phyloP scores from a whole-genome alignment of 2,113 vertebrate genomes.

The Zapus hudsonius region DNA sequence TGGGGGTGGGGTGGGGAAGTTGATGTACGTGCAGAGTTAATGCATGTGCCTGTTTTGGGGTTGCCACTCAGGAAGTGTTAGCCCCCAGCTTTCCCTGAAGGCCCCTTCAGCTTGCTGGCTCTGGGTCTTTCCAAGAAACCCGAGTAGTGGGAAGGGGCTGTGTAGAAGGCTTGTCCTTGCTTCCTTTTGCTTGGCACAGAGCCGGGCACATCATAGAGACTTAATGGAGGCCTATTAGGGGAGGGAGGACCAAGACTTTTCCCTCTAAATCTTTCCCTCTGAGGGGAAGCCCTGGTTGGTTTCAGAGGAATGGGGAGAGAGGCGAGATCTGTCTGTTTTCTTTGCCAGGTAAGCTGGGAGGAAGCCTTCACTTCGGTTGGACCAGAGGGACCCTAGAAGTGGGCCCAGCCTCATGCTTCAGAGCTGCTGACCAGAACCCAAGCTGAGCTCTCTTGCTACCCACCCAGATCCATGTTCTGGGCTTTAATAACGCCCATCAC shows the following conservation, averaged over 20 bases:
- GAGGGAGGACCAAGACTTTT: neutral
- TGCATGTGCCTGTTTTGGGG: no score
- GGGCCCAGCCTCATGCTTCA: neutral
- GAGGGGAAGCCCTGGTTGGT: neutral
- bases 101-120: neutral
- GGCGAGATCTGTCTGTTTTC: neutral
- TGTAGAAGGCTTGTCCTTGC: neutral
- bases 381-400: neutral
- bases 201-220: neutral
- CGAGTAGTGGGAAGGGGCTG: neutral
- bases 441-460: neutral
- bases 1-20: accelerated
- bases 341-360: neutral
- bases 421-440: neutral
- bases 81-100: accelerated
- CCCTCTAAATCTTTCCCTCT: neutral
- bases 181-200: neutral
- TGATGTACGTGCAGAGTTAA: accelerated
- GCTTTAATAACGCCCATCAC: conserved; percentile 36
- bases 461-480: neutral
- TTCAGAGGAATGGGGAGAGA: neutral
- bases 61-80: neutral
- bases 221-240: neutral
- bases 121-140: neutral
- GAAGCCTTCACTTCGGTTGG: accelerated